These are phyloP conservation scores for Phytoseiulus persimilis DNA, from an alignment of 2,888 invertebrate genomes.

Conservation along the genomic window DNA sequence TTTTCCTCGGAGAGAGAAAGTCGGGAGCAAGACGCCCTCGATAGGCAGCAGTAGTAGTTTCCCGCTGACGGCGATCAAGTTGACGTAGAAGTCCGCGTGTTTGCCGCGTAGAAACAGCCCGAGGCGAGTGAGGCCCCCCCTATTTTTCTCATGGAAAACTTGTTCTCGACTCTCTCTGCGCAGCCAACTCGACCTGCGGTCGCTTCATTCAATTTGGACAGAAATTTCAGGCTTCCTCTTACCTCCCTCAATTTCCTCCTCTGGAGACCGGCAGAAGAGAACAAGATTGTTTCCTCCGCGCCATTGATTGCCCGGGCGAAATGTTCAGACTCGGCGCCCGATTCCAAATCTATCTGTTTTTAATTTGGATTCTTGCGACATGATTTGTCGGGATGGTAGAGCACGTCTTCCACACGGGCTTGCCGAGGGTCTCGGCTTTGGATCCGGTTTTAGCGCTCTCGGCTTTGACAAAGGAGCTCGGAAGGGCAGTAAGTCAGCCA, in stretches of 20 bases:
- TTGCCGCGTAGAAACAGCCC: neutral
- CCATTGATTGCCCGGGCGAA: neutral
- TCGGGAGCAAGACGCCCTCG: neutral
- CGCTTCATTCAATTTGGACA: neutral
- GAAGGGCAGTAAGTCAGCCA: neutral
- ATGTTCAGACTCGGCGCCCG: neutral
- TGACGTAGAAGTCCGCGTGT: neutral
- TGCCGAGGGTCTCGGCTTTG: neutral
- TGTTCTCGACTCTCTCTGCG: neutral
- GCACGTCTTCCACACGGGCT: too few species aligned
- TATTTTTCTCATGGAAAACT: neutral
- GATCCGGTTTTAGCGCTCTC: neutral
- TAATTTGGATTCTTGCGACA: neutral
- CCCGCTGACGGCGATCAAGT: neutral
- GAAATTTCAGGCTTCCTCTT: neutral
- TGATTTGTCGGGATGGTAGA: too few species aligned
- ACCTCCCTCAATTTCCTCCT: neutral
- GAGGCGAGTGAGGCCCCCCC: neutral
- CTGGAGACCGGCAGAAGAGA: neutral
- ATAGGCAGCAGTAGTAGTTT: neutral
- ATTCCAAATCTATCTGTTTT: neutral
- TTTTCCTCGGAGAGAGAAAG: neutral
- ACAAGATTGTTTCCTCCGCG: neutral
- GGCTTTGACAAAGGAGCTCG: neutral
- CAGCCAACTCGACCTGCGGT: neutral